Base-by-base conservation (phyloP, 2,797 vertebrate species). In the Syngnathus acus region DNA sequence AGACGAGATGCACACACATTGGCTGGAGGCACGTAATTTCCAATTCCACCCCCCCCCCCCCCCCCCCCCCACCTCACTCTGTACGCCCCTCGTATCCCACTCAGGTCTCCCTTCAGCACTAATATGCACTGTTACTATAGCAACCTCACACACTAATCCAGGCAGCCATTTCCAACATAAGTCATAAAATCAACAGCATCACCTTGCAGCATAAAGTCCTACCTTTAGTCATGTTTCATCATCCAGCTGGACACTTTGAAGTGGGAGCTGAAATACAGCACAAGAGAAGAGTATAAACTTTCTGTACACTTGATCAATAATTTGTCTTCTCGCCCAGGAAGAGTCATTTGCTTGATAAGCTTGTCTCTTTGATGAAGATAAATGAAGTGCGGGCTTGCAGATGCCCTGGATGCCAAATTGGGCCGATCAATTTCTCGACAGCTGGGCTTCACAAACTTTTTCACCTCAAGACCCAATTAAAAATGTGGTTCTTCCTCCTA, bases 151-250 rank as follows among this genome's bases (percentile, higher is more conserved):
- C 66, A 67, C 74, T 72, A 70, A 65, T 50, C 47, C 73, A 65
- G 72, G 68, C 78, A 83, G 75, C 78, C 79, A 64, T 62, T 76
- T 73, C 73, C 72, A 84, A 81, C 81, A 83, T 80, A 81, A 78
- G 81, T 77, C 71, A 78, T 67, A 74, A 79, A 68, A 67, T 40
- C 45, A 58, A 32, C 37, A 77, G 14, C 72, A 53, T 38, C 2
- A 42, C 17, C 57, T 61, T 38, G 37, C 38, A 42, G 43, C 17
- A 38, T 11, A n/a, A 8, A 40, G 47, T 19, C 47, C 64, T 88
- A 88, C 86, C 82, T 89, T 86, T 82, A 79, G 62, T 80, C 88
- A 86, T 88, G 85, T 74, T 78, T 86, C 84, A 86, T 87, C 61
- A 62, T 78, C 55, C 58, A 73, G 65, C 55, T 48, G 71, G 68